Evolutionary conservation across 1,140 invertebrate genomes (phyloP), one percentile per base, ranked within the genome.

Genomic region (Pseudomyrmex sp.): DNA sequence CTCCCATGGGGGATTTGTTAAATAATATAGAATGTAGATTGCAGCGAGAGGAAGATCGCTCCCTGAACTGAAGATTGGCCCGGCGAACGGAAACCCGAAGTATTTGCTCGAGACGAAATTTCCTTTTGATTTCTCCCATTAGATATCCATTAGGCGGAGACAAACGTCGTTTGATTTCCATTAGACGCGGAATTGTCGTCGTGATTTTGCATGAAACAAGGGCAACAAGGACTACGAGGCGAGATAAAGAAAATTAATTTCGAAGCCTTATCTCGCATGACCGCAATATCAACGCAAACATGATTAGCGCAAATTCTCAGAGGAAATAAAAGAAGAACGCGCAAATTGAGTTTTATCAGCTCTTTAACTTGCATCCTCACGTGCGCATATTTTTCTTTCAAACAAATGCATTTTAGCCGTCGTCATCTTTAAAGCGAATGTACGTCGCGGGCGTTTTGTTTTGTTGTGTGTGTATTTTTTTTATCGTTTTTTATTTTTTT

Each of bases 401-500:
- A 80, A 80, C 59, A 80, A 80, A 80, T 72, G 76, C 35, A 46
- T 79, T 79, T 59, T 70, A 48, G 35, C 35, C 5, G 35, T 54
- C n/a, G 65, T 79, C 59, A 44, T 70, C 56, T 79, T 46, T 69
- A 18, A 23, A 70, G 44, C 65, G 54, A 70, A 59, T 56, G n/a
- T 13, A 26, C 20, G 54, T 20, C 23, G 44, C 4, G 44, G 2
- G 61, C 15, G 15, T 70, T 59, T 79, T 70, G 35, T 44, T 59
- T 26, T 48, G 35, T 59, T 48, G 52, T n/a, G 3, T 35, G 35
- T 23, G 26, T 26, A 18, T 35, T 35, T 35, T 35, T 35, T 35
- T 35, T 35, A 26, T 35, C 18, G 18, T 35, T 35, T 35, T 35
- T 35, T 35, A 26, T 35, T 35, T 35, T 35, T 35, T 35, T 35